Percentiles rank a stretch among this genome's conserved stretches.
Evolutionary conservation across 64 coral and sea anemone species (phyloP).

Genomic region (Trachythela sp.): DNA sequence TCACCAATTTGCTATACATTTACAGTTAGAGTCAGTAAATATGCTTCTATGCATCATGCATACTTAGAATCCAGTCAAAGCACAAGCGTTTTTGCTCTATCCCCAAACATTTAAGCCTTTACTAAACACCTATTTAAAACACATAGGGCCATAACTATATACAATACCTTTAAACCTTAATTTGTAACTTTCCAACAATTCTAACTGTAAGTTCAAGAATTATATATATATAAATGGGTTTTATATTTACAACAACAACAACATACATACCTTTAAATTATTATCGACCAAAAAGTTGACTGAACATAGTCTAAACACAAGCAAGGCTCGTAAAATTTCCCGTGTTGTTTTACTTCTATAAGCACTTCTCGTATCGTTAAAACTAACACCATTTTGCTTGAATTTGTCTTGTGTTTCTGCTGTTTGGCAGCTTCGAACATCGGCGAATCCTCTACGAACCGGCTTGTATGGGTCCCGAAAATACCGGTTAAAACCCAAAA

Average conservation of each 20-base stretch:
- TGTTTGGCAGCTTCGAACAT: background rate
- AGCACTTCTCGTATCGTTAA: constrained; percentile 62
- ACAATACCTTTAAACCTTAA: no score
- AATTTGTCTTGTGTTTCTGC: background rate
- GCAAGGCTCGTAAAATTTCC: constrained; percentile 71
- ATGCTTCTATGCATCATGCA: no score
- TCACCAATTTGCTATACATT: no score
- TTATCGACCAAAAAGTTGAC: constrained; percentile 71
- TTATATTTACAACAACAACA: no score
- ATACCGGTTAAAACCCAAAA: background rate
- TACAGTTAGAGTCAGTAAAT: no score
- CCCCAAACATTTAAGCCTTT: no score
- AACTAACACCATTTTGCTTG: background rate
- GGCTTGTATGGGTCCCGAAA: background rate
- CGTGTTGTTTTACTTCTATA: constrained; percentile 83
- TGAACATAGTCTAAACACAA: constrained; percentile 88
- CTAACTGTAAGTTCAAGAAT: background rate
- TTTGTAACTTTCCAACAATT: background rate
- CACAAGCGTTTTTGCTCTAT: no score
- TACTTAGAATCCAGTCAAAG: no score
- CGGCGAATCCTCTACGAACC: background rate
- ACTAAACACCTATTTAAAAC: no score
- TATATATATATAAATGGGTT: no score
- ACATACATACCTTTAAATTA: constrained; percentile 70
- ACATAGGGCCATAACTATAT: no score